These are phyloP conservation scores for Lepas anatifera DNA, from an alignment of 2,888 invertebrate species.

Conservation along the genomic window DNA sequence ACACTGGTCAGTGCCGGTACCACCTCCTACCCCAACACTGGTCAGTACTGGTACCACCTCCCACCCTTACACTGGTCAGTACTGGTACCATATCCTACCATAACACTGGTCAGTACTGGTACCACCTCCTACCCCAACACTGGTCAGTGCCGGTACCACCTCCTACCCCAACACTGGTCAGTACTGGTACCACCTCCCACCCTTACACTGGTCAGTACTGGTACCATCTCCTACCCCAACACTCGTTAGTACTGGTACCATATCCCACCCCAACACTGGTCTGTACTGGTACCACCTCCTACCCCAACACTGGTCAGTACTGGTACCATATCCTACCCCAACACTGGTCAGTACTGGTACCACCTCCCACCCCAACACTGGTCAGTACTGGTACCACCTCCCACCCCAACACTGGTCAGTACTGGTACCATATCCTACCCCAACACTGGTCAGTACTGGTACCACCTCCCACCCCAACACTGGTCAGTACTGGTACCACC, in stretches of 20 bases:
- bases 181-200: slow-evolving; percentile 90
- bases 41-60: slow-evolving; percentile 71
- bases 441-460: too few species aligned
- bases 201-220: slow-evolving; percentile 42
- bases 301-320: too few species aligned
- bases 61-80: slow-evolving; percentile 51
- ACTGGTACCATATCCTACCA: too few species aligned
- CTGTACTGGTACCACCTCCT: slow-evolving; percentile 14
- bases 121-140: slow-evolving; percentile 80
- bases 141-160: slow-evolving; percentile 32
- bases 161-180: too few species aligned
- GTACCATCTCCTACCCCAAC: too few species aligned
- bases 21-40: too few species aligned
- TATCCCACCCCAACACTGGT: slow-evolving; percentile 66
- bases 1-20: slow-evolving; percentile 36
- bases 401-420: slow-evolving; percentile 51
- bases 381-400: slow-evolving; percentile 71
- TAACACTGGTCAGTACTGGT: too few species aligned
- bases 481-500: slow-evolving; percentile 32
- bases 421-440: too few species aligned
- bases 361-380: too few species aligned
- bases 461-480: slow-evolving; percentile 80
- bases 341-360: slow-evolving; percentile 36
- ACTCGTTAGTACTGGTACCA: slow-evolving; percentile 49
- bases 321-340: slow-evolving; percentile 89